Conservation (phyloP, 2,797 vertebrate species). For the Diceros bicornis region DNA sequence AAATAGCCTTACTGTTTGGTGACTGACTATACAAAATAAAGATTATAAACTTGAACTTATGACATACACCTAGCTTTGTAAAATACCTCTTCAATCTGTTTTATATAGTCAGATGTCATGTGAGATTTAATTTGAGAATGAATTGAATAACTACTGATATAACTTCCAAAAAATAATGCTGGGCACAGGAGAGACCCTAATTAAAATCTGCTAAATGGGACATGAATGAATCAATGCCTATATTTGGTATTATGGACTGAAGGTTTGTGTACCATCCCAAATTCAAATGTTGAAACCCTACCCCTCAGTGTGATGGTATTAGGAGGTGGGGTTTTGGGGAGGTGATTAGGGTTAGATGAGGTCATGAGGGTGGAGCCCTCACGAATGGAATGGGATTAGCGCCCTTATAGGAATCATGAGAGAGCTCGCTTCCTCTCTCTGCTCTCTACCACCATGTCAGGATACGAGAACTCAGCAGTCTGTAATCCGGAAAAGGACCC, state of each 20-base stretch:
- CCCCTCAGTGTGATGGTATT: not conserved
- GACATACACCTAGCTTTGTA: not conserved
- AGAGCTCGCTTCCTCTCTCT: not conserved
- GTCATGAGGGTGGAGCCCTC: not conserved
- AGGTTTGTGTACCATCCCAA: not conserved
- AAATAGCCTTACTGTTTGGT: not conserved
- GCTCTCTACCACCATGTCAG: no score
- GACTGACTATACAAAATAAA: conserved; percentile 49
- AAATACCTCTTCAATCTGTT: not conserved
- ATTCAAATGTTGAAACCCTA: not conserved
- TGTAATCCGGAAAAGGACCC: not conserved
- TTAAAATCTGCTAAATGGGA: not conserved
- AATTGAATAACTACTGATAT: not conserved
- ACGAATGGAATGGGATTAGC: not conserved
- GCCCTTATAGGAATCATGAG: not conserved
- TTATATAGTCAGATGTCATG: not conserved
- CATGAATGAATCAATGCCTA: not conserved
- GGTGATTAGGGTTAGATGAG: not conserved
- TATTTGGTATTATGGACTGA: not conserved
- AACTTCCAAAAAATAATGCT: conserved; percentile 16
- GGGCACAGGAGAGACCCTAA: not conserved
- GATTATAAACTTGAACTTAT: not conserved
- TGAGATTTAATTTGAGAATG: conserved; percentile 60
- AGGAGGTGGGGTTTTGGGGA: not conserved
- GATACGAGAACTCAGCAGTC: not conserved